Evolutionary conservation across 2,113 vertebrate genomes (phyloP).

Genomic region (Litocranius walleri): DNA sequence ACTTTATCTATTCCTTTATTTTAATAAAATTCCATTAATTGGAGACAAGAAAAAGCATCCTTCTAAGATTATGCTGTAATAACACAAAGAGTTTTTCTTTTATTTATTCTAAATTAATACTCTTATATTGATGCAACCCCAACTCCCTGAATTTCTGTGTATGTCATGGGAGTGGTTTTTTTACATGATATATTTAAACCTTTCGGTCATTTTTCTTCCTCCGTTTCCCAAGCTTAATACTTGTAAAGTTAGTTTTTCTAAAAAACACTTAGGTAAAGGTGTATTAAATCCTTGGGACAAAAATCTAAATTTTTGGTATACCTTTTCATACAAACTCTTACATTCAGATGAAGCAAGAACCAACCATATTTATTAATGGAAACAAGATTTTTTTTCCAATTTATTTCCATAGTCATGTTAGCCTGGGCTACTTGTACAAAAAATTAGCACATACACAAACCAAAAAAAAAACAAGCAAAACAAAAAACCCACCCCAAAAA

Average conservation of each 20-base stretch:
- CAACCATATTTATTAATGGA: constrained; percentile 13
- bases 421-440: constrained; percentile 14
- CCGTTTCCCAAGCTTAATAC: not conserved
- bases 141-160: not conserved
- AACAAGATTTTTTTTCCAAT: not conserved
- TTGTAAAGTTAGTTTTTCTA: not conserved
- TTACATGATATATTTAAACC: not conserved
- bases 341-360: constrained; percentile 17
- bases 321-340: constrained; percentile 23
- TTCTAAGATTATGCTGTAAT: not conserved
- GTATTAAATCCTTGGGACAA: not conserved
- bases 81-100: not conserved
- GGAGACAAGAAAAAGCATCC: not conserved
- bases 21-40: not conserved
- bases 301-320: not conserved
- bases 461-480: not conserved
- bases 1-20: not conserved
- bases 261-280: constrained; percentile 6
- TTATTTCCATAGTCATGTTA: constrained; percentile 20
- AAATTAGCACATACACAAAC: not conserved
- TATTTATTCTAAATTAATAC: not conserved
- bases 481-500: not conserved
- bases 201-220: not conserved
- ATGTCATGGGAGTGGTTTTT: not conserved
- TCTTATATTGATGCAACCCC: not conserved